Base-by-base conservation (phyloP, 2,888 invertebrate species). In the Ormyrus nitidulus region DNA sequence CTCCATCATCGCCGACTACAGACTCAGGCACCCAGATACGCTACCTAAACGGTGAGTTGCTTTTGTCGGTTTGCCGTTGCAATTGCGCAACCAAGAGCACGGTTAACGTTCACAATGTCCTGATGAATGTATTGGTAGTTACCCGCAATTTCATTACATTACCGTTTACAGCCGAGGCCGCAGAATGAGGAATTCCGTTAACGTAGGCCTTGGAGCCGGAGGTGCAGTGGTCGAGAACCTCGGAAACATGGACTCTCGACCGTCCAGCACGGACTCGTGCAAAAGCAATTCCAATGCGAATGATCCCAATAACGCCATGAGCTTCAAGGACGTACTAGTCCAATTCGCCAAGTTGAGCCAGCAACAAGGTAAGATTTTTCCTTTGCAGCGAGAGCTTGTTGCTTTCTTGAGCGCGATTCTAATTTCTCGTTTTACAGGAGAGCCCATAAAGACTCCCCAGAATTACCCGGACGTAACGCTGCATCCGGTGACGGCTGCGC, bases 381-480 rank as follows among this genome's bases (percentile, higher is more conserved):
- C 19, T 19, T 19, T 19, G 19, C 19, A 2, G 1, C 19, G 19
- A 19, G 19, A 19, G 19, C 19, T 19, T 2, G 19, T 19, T 19
- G 2, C 19, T 19, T 19, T 19, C 19, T 19, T 19, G 19, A 19
- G 2, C 19, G 19, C 19, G 1, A 2, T 19, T 1, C 19, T 19
- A 19, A 19, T 19, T 19, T 77, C 68, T 46, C 73, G 53, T 66
- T 70, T 83, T 86, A 83, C 82, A 86, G 89, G 87, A 74, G 90
- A 86, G 91, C 91, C 87, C 86, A 86, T 88, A 11, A 88, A 90
- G 83, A 87, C 94, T 7, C 94, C 94, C 6, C 94, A 94, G 68
- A 94, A 93, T 70, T 95, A 95, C 91, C 95, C 95, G 0, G 96
- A 96, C 90, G 95, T 96, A 66, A 96, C 95, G 2, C 92, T 96